Evolutionary conservation across 1,140 invertebrate species (phyloP), one percentile per base, ranked within the genome.

Genomic region (Drosophila auraria): DNA sequence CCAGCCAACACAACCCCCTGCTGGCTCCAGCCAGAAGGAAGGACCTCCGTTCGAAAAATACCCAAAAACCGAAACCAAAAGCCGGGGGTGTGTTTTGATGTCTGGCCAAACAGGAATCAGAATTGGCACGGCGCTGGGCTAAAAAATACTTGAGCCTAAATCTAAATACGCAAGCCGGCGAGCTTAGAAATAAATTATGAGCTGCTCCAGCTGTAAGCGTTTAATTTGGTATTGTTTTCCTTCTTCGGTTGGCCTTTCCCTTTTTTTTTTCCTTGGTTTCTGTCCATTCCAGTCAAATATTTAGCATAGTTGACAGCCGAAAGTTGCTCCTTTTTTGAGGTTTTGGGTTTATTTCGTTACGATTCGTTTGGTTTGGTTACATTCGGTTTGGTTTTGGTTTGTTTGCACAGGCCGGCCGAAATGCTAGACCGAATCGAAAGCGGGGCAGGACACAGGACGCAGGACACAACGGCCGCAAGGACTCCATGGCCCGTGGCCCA

Each of bases 321-420:
- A 78, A 86, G 65, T 86, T 87, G 75, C 65, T 53, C 49, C 64
- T 69, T 84, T 89, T 89, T 81, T 84, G 84, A 84, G 86, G 86
- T 90, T 79, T 78, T 89, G 82, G 84, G 81, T 76, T 87, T 89
- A 89, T 89, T 84, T 89, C 86, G 86, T 90, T 89, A 84, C 83
- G 83, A 87, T 86, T 73, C 83, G 83, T 86, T 86, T 81, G 61
- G 82, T 87, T 86, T 83, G 57, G 77, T 81, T 89, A 83, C 63
- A 66, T 66, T 54, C 53, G 59, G 81, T 79, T 83, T 77, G 50
- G 69, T 56, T 74, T 58, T 50, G 54, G 47, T 61, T 70, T 89
- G 84, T 89, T 89, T 89, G 84, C 78, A 69, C 63, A 90, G 27
- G 27, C 27, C 5, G 84, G 78, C 78, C 84, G 70, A 76, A 56